Evolutionary conservation across 2,797 vertebrate genomes (phyloP).

Genomic region (Halcyon chelicuti): DNA sequence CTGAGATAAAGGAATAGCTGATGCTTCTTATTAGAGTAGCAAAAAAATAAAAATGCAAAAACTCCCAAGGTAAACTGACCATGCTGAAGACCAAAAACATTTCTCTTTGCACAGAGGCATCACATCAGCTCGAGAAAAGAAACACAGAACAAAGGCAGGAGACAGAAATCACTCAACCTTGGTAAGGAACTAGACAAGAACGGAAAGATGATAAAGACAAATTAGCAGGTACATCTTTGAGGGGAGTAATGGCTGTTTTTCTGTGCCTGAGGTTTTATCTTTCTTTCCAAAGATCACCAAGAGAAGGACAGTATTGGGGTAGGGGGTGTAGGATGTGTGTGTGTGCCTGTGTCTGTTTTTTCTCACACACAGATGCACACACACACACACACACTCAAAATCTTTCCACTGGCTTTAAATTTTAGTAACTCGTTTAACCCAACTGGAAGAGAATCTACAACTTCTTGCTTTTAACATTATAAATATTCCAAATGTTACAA

Average conservation of each 20-base stretch:
- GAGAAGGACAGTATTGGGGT: not conserved
- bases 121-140: not conserved
- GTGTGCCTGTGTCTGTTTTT: not conserved
- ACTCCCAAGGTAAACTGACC: not conserved
- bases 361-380: not conserved
- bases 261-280: slow-evolving; percentile 10
- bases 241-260: not conserved
- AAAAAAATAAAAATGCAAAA: not conserved
- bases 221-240: slow-evolving; percentile 3
- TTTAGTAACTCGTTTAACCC: slow-evolving; percentile 25
- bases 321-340: not conserved
- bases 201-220: not conserved
- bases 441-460: slow-evolving; percentile 34
- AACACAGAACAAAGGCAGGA: not conserved
- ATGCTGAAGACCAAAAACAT: not conserved
- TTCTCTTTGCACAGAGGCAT: not conserved
- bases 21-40: not conserved
- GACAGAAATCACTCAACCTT: not conserved
- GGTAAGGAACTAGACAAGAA: not conserved
- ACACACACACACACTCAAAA: not conserved
- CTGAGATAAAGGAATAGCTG: not conserved
- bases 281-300: not conserved
- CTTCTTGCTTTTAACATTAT: slow-evolving; percentile 44
- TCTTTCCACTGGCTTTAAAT: slow-evolving; percentile 16
- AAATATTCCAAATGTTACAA: slow-evolving; percentile 63